Evolutionary conservation across 2,113 vertebrate species (phyloP), one percentile per base, ranked within the genome.

Genomic region (Hiodon tergisus): DNA sequence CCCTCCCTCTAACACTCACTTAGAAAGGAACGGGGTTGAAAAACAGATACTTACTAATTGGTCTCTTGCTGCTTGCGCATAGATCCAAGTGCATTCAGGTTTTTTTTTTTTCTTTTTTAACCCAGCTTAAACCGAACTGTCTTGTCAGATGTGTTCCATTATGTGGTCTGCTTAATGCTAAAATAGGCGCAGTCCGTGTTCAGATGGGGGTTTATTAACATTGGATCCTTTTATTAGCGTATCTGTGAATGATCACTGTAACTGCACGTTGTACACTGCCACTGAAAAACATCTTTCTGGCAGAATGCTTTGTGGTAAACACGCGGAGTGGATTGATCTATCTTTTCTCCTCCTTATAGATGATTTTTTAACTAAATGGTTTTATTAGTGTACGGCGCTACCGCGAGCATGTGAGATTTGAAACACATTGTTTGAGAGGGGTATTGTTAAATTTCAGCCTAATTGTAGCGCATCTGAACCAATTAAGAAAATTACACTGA

Each of bases 31-130:
- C 57, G 83, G 78, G 86, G 84, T 87, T 84, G 87, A 85, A 88
- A 89, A 83, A 87, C 83, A 88, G 87, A 86, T 87, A 89, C 86
- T 88, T 90, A 81, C 88, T 92, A 92, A 92, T 92, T 92, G 90
- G 90, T 90, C 88, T 90, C 90, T 91, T 86, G 88, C 89, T 85
- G 89, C 85, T 88, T 87, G 85, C 88, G 86, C 88, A 87, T 89
- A 92, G 88, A 87, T 87, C 85, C 85, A 80, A 84, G 83, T 85
- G 84, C 86, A 84, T 88, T 87, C 80, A 63, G 76, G 67, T 84
- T 87, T 81, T 84, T 86, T 74, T 61, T 83, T 83, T 87, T 83
- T 67, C 17, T 52, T 47, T 13, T 76, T 62, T 50, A 68, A 81
- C 7, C 62, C 59, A 13, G 31, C 50, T 55, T 57, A 9, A 9